Evolutionary conservation across 2,888 invertebrate genomes (phyloP).

Genomic region (Zhuqinia jingwanae): DNA sequence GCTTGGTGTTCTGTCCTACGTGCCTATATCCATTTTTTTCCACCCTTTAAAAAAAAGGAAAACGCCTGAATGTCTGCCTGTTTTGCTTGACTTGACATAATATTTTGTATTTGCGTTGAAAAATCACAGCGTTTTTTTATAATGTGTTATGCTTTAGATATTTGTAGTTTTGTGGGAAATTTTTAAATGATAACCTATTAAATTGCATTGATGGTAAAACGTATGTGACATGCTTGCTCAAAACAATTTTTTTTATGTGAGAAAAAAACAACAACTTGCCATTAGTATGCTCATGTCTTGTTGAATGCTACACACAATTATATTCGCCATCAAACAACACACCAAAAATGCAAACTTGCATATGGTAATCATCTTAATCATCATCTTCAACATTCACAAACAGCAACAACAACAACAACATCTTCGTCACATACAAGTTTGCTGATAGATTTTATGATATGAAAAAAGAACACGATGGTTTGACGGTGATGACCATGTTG

Average conservation of each 20-base stretch:
- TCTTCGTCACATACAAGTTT: neutral
- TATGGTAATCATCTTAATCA: slow-evolving; percentile 34
- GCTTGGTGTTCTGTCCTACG: neutral
- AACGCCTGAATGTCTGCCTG: slow-evolving; percentile 54
- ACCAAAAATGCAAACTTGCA: slow-evolving; percentile 55
- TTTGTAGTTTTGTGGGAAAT: no score
- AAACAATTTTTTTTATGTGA: neutral
- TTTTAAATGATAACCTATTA: no score
- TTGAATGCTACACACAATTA: neutral
- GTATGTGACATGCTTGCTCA: slow-evolving; percentile 58
- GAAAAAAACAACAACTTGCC: no score
- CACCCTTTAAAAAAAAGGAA: slow-evolving; percentile 47
- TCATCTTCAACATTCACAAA: neutral
- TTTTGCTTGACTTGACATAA: slow-evolving; percentile 46
- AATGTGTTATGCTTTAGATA: no score
- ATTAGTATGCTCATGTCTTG: neutral
- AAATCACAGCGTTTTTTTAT: slow-evolving; percentile 15
- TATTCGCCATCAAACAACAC: neutral
- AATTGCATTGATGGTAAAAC: neutral
- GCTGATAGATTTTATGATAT: slow-evolving; percentile 22
- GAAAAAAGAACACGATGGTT: slow-evolving; percentile 13
- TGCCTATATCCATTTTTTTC: slow-evolving; percentile 33
- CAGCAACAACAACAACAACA: neutral
- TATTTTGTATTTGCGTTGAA: neutral
- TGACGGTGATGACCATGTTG: slow-evolving; percentile 41